A percentile compares a stretch with the other conserved stretches of the same genome.
These are phyloP conservation scores for Cavia porcellus DNA, from an alignment of 2,113 vertebrate species.

Conservation along the genomic window DNA sequence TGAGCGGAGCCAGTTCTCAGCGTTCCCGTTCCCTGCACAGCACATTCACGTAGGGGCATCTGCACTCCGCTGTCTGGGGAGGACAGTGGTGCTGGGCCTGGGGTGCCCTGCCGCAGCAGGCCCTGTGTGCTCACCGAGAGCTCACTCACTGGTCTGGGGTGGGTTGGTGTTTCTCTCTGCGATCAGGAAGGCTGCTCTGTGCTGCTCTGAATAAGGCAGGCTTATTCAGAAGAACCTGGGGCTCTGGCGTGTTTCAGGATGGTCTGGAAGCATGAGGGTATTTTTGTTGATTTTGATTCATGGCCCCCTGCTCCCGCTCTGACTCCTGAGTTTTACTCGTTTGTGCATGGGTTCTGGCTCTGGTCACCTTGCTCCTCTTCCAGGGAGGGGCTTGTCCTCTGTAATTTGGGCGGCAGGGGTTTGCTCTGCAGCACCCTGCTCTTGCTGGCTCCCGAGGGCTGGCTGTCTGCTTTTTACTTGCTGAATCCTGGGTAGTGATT, in stretches of 20 bases:
- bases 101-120: neutral
- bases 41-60: neutral
- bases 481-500: slow-evolving; percentile 5
- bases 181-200: neutral
- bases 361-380: neutral
- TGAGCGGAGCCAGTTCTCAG: neutral
- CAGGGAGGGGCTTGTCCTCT: neutral
- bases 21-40: neutral
- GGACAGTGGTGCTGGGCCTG: neutral
- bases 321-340: neutral
- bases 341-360: neutral
- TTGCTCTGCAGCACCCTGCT: neutral
- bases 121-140: neutral
- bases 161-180: neutral
- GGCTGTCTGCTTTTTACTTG: slow-evolving; percentile 1
- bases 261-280: neutral
- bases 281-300: neutral
- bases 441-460: neutral
- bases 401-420: neutral
- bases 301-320: neutral
- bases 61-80: neutral
- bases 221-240: neutral
- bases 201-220: neutral
- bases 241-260: neutral
- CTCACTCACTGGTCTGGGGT: neutral